Base-by-base conservation (phyloP, 2,888 invertebrate genomes). In the Apamea sordens region DNA sequence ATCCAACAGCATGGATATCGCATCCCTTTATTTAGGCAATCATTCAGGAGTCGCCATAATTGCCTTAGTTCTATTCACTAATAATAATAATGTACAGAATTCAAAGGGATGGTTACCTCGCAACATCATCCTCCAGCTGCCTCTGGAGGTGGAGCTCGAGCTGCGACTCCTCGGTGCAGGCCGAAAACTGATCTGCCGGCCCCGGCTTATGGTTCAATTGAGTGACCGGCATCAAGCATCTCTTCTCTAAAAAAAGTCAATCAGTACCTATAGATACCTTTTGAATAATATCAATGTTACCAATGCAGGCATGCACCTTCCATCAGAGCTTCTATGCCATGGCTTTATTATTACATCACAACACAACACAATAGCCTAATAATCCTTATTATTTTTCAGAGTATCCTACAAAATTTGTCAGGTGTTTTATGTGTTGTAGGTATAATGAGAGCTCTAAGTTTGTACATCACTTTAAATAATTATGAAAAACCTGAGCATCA, bases 211-310 rank as follows among this genome's bases (percentile, higher is more conserved):
- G 89, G 89, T 91, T 93, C 87, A 93, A 89, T 82, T 90, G 92
- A 90, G 90, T 93, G 92, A 93, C 95, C 95, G 93, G 95, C 96
- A 96, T 96, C 88, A 95, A 96, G 95, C 95, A 96, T 96, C 93
- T 94, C 94, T 93, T 94, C 92, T 85, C 93, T 94, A 84, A 36
- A 81, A 74, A 32, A 15, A 32, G 10, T 1, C 11, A 24, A 44
- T 64, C 44, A 77, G 15, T 36, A n/a, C n/a, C n/a, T n/a, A 2
- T n/a, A 47, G 1, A 3, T 50, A n/a, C 0, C 47, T 4, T 76
- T 50, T 61, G 47, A 50, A 36, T 24, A 36, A 63, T 76, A n/a
- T 74, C 50, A 74, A 74, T 56, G 24, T 21, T 41, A 73, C 10
- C 21, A 70, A 47, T 69, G 13, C n/a, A 71, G 11, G 7, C 15